Evolutionary conservation across 2,888 invertebrate species (phyloP).

Genomic region (Nasonovia ribisnigri): DNA sequence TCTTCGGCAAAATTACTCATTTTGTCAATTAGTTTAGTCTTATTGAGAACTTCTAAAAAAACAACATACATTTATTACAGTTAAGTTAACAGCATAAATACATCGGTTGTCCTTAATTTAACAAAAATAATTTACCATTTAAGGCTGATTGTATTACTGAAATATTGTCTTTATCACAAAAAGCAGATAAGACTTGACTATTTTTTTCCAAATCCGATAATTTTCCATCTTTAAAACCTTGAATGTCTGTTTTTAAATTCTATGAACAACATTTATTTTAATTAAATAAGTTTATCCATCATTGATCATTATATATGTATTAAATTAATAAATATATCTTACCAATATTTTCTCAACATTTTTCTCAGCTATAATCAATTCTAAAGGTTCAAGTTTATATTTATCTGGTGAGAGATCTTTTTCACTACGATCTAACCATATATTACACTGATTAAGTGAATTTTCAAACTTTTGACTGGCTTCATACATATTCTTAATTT

Average conservation of each 20-base stretch:
- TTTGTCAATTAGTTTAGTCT: slow-evolving; percentile 66
- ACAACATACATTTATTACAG: neutral
- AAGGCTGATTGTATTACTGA: slow-evolving; percentile 69
- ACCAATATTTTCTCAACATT: slow-evolving; percentile 42
- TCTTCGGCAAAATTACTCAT: slow-evolving; percentile 75
- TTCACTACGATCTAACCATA: slow-evolving; percentile 52
- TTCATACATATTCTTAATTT: slow-evolving; percentile 50
- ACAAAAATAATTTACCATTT: slow-evolving; percentile 67
- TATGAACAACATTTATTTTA: slow-evolving; percentile 67
- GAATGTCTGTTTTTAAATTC: slow-evolving; percentile 81
- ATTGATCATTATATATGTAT: neutral
- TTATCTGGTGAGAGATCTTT: slow-evolving; percentile 56
- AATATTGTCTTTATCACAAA: slow-evolving; percentile 79
- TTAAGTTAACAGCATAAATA: neutral
- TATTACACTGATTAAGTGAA: slow-evolving; percentile 34
- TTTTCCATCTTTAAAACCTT: slow-evolving; percentile 81
- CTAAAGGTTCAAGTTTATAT: slow-evolving; percentile 56
- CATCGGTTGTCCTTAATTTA: neutral
- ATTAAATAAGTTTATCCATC: neutral
- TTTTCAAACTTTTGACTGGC: slow-evolving; percentile 53
- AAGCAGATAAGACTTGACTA: slow-evolving; percentile 82
- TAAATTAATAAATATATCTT: neutral
- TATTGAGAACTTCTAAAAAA: slow-evolving; percentile 66
- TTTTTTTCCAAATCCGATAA: slow-evolving; percentile 83
- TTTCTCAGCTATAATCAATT: slow-evolving; percentile 36